Evolutionary conservation across 2,113 vertebrate genomes (phyloP), one percentile per base, ranked within the genome.

Genomic region (Phaetusa simplex): DNA sequence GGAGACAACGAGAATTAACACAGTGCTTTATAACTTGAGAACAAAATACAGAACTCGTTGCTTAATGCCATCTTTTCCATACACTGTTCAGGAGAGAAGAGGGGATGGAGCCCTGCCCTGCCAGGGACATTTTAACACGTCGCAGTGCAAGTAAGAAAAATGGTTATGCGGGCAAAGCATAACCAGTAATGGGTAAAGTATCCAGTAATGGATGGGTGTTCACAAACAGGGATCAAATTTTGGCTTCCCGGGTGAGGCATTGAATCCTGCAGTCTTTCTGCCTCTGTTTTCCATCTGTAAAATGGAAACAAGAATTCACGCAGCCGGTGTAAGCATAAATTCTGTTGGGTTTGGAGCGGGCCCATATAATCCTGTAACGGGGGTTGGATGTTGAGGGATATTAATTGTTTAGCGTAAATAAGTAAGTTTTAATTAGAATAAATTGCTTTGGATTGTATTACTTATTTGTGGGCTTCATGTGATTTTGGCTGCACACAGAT

Each of bases 301-400:
- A 87, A 56, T 3, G 2, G 14, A 5, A 6, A 4, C 20, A 21
- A 8, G 38, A 16, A 43, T 38, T 34, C 88, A 30, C 55, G n/a
- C 3, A 32, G 53, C 3, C 0, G 0, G 34, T 8, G 23, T 9
- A 36, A 71, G 69, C n/a, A 14, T 7, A 7, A 88, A 49, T 49
- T 65, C 50, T 43, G 13, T 4, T 9, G 52, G 30, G 5, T 61
- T 61, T 76, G 47, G 49, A 5, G 47, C 15, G 15, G 5, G 42
- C 45, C 59, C 19, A 0, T 32, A 4, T 0, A 2, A 1, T 40
- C 42, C 55, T 19, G 45, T 78, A 7, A 4, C 0, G 3, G 47
- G 36, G 4, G 5, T 1, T n/a, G 55, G 5, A 11, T 15, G 20
- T 32, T 45, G 42, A 66, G 20, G 19, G 20, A 23, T 66, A 32